phyloP scores from a whole-genome alignment of 1,140 invertebrate genomes.

The Diabrotica virgifera region DNA sequence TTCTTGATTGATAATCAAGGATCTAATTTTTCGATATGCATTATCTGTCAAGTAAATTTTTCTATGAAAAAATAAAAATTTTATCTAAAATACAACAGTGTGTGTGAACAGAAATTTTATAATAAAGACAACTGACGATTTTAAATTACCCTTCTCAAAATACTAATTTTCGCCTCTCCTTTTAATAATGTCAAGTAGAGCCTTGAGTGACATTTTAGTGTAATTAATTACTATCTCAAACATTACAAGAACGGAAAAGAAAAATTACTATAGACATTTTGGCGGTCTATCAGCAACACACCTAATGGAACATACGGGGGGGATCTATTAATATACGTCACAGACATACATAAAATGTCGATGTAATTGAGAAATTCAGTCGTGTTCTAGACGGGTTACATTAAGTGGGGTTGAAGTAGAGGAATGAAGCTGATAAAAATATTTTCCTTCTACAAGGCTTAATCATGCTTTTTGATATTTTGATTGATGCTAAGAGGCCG shows the following conservation, averaged over 20 bases:
- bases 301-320: conserved; percentile 7
- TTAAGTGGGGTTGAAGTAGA: conserved; percentile 5
- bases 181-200: background rate
- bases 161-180: no score
- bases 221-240: conserved; percentile 12
- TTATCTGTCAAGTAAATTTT: no score
- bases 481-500: no score
- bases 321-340: conserved; percentile 15
- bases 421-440: conserved; percentile 1
- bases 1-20: no score
- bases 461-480: no score
- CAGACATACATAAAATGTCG: conserved; percentile 15
- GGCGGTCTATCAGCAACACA: conserved; percentile 12
- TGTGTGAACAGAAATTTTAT: no score
- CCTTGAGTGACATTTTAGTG: conserved; percentile 7
- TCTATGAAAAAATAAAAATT: no score
- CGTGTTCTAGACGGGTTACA: conserved; percentile 8
- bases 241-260: conserved; percentile 3
- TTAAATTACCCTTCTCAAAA: no score
- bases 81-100: no score
- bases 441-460: background rate
- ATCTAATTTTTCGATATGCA: no score
- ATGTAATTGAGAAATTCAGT: conserved; percentile 12
- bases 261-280: conserved; percentile 3
- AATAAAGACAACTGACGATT: no score